Percentiles rank a stretch among this genome's conserved stretches.
Conservation (phyloP, 1,140 invertebrate species). For the Brachystomella parvula region DNA sequence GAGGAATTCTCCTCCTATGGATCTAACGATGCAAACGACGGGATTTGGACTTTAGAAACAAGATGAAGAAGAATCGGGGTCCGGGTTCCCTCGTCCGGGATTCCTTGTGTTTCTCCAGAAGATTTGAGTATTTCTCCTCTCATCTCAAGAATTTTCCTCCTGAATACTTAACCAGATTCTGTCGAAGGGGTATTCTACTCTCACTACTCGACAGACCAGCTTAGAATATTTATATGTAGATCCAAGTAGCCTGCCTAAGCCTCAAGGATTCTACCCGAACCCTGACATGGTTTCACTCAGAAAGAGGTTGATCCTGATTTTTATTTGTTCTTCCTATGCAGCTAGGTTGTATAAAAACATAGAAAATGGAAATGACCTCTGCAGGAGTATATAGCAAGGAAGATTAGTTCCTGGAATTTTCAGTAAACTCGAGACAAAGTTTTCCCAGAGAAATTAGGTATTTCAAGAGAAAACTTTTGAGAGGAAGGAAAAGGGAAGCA, state of each 20-base stretch:
- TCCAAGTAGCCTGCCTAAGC: too few species aligned
- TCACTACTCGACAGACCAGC: not conserved
- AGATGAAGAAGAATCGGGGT: too few species aligned
- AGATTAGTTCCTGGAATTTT: not conserved
- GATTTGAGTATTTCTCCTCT: not conserved
- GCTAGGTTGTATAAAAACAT: not conserved
- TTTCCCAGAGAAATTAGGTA: not conserved
- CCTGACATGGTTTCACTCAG: not conserved
- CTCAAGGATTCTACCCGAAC: not conserved
- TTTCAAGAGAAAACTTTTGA: not conserved
- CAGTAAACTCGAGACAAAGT: too few species aligned
- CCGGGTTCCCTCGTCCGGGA: not conserved
- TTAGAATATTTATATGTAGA: constrained; percentile 2
- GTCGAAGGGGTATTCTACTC: not conserved
- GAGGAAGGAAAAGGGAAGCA: not conserved
- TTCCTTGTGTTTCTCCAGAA: too few species aligned
- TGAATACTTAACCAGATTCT: constrained; percentile 3
- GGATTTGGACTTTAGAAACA: too few species aligned
- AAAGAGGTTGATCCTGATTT: not conserved
- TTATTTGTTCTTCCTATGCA: not conserved
- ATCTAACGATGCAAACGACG: constrained; percentile 9
- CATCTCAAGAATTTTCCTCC: not conserved
- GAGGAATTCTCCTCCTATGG: not conserved
- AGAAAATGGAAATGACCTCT: not conserved
- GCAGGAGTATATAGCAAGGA: not conserved